Conservation (phyloP, 2,797 vertebrate genomes). For the Rhabdomys pumilio region DNA sequence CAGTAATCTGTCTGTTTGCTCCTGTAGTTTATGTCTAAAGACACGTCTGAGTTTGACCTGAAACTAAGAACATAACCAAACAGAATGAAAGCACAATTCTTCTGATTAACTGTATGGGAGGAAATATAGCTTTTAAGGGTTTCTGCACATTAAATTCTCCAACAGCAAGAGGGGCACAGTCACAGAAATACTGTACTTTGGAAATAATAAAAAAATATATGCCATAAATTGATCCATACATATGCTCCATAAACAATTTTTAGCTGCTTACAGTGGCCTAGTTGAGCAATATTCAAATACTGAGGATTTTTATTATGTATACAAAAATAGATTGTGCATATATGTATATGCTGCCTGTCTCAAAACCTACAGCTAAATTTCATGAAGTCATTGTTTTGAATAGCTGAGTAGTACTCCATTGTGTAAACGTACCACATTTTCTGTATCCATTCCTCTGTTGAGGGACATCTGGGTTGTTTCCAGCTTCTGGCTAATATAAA, state of each 20-base stretch:
- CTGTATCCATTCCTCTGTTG: too few species aligned
- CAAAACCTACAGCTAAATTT: background rate
- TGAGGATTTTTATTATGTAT: constrained; percentile 16
- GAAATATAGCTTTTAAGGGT: background rate
- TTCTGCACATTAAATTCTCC: constrained; percentile 14
- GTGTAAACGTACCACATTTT: too few species aligned
- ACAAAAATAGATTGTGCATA: background rate
- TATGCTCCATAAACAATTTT: background rate
- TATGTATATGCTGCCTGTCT: background rate
- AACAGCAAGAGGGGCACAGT: background rate
- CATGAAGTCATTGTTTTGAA: too few species aligned
- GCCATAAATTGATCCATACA: background rate
- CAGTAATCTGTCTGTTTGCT: constrained; percentile 48
- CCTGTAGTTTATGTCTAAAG: constrained; percentile 31
- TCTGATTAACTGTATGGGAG: constrained; percentile 17
- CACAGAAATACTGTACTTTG: constrained; percentile 2
- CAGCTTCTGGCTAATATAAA: too few species aligned
- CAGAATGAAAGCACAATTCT: background rate
- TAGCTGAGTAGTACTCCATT: too few species aligned
- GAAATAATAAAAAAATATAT: constrained; percentile 30
- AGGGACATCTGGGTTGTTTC: too few species aligned
- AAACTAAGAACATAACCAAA: constrained; percentile 23
- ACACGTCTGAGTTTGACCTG: constrained; percentile 31
- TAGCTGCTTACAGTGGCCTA: background rate
- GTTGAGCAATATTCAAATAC: constrained; percentile 6